A percentile compares a stretch with the other conserved stretches of the same genome.
Evolutionary conservation across 2,888 invertebrate genomes (phyloP).

Genomic region (Chloroclysta siterata): DNA sequence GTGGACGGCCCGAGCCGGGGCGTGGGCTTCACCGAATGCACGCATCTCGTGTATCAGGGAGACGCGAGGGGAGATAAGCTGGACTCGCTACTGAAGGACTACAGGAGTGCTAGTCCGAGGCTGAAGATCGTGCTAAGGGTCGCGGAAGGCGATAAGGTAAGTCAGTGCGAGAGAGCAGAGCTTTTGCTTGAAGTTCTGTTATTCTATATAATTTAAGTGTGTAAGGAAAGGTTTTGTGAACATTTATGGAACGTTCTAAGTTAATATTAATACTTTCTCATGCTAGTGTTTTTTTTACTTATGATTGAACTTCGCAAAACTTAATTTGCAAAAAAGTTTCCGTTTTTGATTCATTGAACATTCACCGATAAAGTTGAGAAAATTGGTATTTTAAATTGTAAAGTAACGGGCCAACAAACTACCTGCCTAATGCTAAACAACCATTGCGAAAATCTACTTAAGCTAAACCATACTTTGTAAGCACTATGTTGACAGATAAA

Average conservation of each 20-base stretch:
- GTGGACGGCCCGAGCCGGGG: slow-evolving; percentile 63
- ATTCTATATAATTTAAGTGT: too few relatives aligned
- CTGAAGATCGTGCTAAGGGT: slow-evolving; percentile 84
- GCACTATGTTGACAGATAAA: slow-evolving; percentile 15
- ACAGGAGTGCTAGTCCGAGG: slow-evolving; percentile 76
- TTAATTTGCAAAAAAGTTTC: too few relatives aligned
- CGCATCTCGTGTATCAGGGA: slow-evolving; percentile 80
- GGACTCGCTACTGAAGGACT: slow-evolving; percentile 73
- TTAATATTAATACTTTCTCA: too few relatives aligned
- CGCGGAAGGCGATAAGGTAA: slow-evolving; percentile 85
- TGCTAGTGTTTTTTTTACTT: too few relatives aligned
- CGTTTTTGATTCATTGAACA: too few relatives aligned
- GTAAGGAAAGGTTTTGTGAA: too few relatives aligned
- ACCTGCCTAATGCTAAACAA: slow-evolving; percentile 19
- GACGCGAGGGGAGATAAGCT: slow-evolving; percentile 75
- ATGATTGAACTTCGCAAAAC: too few relatives aligned
- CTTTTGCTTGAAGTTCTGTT: not conserved
- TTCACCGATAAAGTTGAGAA: not conserved
- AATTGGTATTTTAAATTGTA: not conserved
- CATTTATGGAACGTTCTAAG: too few relatives aligned
- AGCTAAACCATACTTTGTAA: slow-evolving; percentile 5
- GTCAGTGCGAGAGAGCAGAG: slow-evolving; percentile 34
- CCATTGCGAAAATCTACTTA: slow-evolving; percentile 24
- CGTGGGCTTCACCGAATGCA: slow-evolving; percentile 73
- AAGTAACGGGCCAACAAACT: slow-evolving; percentile 9